Evolutionary conservation across 1,140 invertebrate genomes (phyloP), one percentile per base, ranked within the genome.

Genomic region (Wasmannia auropunctata): DNA sequence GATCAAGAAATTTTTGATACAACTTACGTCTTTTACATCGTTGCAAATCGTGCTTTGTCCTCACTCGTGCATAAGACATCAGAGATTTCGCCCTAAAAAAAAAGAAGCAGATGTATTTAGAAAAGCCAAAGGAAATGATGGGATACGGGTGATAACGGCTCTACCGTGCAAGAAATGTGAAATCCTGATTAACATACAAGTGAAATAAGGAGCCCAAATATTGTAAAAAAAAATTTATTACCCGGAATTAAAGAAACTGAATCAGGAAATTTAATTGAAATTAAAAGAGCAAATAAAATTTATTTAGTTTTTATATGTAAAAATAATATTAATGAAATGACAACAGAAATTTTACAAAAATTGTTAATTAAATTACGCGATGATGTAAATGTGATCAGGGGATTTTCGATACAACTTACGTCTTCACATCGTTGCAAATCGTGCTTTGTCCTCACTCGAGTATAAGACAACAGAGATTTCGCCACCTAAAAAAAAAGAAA

Each of bases 141-240:
- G 72, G 72, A 60, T 84, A 37, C 43, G 51, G 75, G 65, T 86
- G 58, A 79, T 80, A 56, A 14, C 70, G 84, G 67, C 63, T 89
- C 56, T 60, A 75, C 63, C 46, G 86, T 70, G 60, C 76, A 40
- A 34, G 49, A 86, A 79, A 89, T 43, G 72, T 87, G 22, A 72
- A 87, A 89, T n/a, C n/a, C n/a, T n/a, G n/a, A n/a, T n/a, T n/a
- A n/a, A n/a, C n/a, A n/a, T n/a, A n/a, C n/a, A n/a, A n/a, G n/a
- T n/a, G n/a, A n/a, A n/a, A n/a, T n/a, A n/a, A n/a, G n/a, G n/a
- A n/a, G n/a, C n/a, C n/a, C n/a, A n/a, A n/a, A n/a, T n/a, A n/a
- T n/a, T n/a, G n/a, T n/a, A n/a, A n/a, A n/a, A n/a, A n/a, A n/a
- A n/a, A n/a, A n/a, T n/a, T n/a, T n/a, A n/a, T n/a, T n/a, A n/a